Conservation (phyloP, 2,888 invertebrate genomes). For the Chorisops tibialis region DNA sequence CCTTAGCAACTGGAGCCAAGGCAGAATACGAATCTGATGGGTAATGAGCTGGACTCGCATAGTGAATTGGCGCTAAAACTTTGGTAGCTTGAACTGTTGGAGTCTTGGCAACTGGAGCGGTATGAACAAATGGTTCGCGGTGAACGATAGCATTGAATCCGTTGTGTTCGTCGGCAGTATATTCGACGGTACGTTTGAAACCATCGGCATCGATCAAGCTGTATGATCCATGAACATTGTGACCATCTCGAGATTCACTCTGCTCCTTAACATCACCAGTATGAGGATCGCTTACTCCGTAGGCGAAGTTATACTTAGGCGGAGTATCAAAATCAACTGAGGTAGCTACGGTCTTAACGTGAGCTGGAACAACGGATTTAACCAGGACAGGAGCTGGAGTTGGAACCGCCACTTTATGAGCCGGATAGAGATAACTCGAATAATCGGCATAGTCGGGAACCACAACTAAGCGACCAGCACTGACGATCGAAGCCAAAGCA, state of each 20-base stretch:
- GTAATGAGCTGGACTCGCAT: background rate
- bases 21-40: background rate
- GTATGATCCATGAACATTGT: conserved; percentile 56
- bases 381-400: background rate
- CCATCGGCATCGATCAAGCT: conserved; percentile 57
- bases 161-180: conserved; percentile 56
- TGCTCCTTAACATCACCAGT: conserved; percentile 57
- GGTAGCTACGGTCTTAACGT: background rate
- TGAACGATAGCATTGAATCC: conserved; percentile 58
- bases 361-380: background rate
- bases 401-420: background rate
- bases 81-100: conserved; percentile 34
- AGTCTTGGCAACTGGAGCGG: conserved; percentile 26
- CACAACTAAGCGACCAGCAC: conserved; percentile 18
- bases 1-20: conserved; percentile 1
- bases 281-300: conserved; percentile 53
- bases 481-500: conserved; percentile 17
- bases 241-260: conserved; percentile 55
- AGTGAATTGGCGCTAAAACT: conserved; percentile 29
- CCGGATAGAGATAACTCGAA: conserved; percentile 7
- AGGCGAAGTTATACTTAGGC: conserved; percentile 53
- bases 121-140: conserved; percentile 49
- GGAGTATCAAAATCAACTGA: conserved; percentile 37
- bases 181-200: conserved; percentile 56
- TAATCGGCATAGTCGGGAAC: conserved; percentile 8